Base-by-base conservation (phyloP, 2,113 vertebrate species). In the Nannobrachium achirus region DNA sequence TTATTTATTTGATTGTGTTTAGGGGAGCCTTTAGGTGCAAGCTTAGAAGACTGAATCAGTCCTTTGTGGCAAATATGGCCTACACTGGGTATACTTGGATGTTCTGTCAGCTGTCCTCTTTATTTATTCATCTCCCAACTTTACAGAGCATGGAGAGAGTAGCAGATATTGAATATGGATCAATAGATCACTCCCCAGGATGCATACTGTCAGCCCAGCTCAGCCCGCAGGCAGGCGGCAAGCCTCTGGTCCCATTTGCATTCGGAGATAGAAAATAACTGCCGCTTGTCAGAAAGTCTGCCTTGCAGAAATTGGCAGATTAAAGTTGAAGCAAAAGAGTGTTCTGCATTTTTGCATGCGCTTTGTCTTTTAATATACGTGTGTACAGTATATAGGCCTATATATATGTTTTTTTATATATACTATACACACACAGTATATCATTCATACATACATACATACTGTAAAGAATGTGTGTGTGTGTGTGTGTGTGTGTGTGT, bases 111-210 rank as follows among this genome's bases (percentile, higher is more conserved):
- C 86, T 86, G 58, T 76, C 69, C 78, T 73, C 52, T 76, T 89
- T 73, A 91, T 87, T 88, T 88, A 90, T 90, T 88, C 84, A 75
- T 86, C 72, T 82, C 61, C 76, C 78, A 88, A 90, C 86, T 89
- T 89, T 84, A 84, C 72, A 76, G 80, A 83, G 86, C 85, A 74
- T 33, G 70, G 77, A 71, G 76, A 87, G 79, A 83, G 87, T 64
- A 82, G 87, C 80, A 89, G 74, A 91, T 88, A 88, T 90, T 91
- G 90, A 91, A 90, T 91, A 88, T 88, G 83, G 85, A 92, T 92
- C 89, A 89, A 92, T 90, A 89, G 85, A 89, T 87, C 88, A 90
- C 88, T 89, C 90, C 86, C 81, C 88, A 82, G 87, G 89, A 89
- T 91, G 83, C 84, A 81, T 81, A 81, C 86, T 91, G 90, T 92